These are phyloP conservation scores for Falco novaeseelandiae DNA, from an alignment of 2,797 vertebrate species.

Conservation along the genomic window DNA sequence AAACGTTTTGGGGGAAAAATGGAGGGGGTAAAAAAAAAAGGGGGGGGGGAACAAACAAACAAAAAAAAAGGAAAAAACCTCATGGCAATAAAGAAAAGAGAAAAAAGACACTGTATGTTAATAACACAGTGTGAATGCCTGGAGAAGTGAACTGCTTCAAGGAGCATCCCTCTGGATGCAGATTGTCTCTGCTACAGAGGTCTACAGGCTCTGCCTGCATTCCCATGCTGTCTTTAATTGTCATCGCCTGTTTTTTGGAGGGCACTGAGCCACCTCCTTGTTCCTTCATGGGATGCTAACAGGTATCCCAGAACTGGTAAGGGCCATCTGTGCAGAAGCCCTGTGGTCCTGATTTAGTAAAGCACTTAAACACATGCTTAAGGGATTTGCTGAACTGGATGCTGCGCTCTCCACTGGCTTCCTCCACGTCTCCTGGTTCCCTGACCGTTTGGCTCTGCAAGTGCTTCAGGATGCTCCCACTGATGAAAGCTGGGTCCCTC, in stretches of 20 bases:
- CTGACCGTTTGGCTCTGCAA: neutral
- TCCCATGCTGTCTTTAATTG: neutral
- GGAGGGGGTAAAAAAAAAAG: fast-evolving
- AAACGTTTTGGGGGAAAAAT: neutral
- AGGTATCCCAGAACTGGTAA: neutral
- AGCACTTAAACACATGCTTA: slow-evolving; percentile 3
- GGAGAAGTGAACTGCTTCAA: neutral
- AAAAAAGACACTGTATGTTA: neutral
- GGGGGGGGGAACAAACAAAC: neutral
- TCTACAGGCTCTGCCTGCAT: fast-evolving
- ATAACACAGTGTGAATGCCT: neutral
- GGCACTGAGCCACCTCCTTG: neutral
- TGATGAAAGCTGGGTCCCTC: fast-evolving
- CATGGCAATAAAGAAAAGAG: neutral
- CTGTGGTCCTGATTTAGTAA: neutral
- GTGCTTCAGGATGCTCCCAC: neutral
- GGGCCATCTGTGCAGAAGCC: neutral
- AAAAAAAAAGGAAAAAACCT: neutral
- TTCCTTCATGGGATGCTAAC: neutral
- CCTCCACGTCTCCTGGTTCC: neutral
- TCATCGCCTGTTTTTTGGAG: neutral
- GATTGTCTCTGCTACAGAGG: neutral
- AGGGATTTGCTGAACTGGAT: neutral
- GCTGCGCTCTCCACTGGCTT: fast-evolving
- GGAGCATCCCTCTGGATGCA: neutral